These are phyloP conservation scores for Chaenocephalus aceratus DNA, from an alignment of 2,113 vertebrate genomes.

Conservation along the genomic window DNA sequence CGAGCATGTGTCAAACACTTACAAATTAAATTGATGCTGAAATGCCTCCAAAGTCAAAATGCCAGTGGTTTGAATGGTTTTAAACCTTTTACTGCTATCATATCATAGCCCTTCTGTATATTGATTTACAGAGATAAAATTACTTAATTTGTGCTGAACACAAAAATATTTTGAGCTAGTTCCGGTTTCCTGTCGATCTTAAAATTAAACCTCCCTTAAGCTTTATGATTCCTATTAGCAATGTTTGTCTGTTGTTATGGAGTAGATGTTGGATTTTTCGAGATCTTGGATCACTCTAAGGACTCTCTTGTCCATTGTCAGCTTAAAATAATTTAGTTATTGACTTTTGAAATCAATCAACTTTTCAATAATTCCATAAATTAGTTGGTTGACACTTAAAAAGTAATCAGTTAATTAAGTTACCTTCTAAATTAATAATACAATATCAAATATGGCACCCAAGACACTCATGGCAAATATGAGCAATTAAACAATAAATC, in stretches of 20 bases:
- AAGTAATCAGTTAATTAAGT: not conserved
- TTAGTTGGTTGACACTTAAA: not conserved
- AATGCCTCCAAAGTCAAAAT: slow-evolving; percentile 11
- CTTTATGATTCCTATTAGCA: not conserved
- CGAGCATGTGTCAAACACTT: not conserved
- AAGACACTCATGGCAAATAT: not conserved
- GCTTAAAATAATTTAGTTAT: not conserved
- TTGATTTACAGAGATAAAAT: not conserved
- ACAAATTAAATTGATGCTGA: slow-evolving; percentile 25
- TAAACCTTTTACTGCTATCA: slow-evolving; percentile 5
- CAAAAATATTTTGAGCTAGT: not conserved
- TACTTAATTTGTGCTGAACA: not conserved
- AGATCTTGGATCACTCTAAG: not conserved
- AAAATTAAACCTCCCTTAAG: not conserved
- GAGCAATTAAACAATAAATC: not conserved
- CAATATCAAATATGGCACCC: not conserved
- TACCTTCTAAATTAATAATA: not conserved
- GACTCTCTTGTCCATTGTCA: not conserved
- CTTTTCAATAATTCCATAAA: not conserved
- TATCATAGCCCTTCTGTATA: not conserved
- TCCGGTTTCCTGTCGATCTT: not conserved
- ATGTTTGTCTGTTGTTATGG: not conserved
- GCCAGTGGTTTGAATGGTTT: slow-evolving; percentile 5
- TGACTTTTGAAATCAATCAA: not conserved
- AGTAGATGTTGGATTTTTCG: not conserved